These are phyloP conservation scores for Vireo altiloquus DNA, from an alignment of 2,113 vertebrate species.

Conservation along the genomic window DNA sequence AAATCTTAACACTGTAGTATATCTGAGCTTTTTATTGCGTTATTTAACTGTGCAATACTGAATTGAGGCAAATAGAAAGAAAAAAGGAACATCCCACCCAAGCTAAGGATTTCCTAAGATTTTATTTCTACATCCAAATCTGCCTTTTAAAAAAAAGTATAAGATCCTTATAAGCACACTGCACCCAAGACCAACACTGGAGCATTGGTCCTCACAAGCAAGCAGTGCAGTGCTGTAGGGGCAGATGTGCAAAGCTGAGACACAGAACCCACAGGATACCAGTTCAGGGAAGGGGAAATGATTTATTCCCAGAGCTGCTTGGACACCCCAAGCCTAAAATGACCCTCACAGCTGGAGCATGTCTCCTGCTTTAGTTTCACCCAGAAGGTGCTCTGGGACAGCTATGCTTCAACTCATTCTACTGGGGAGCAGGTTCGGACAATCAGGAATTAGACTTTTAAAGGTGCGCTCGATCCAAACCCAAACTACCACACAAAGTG, in stretches of 20 bases:
- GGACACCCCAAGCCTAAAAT: background rate
- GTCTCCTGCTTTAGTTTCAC: background rate
- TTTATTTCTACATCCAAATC: background rate
- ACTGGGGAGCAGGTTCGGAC: fast-evolving
- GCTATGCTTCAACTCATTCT: background rate
- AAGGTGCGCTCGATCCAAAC: background rate
- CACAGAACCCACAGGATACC: fast-evolving
- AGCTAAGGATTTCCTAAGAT: background rate
- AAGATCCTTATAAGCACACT: background rate
- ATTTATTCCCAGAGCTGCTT: background rate
- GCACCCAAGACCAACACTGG: background rate
- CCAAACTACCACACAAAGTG: background rate
- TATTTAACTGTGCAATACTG: background rate
- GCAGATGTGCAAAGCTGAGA: background rate
- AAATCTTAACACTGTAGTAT: background rate
- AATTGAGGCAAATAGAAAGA: background rate
- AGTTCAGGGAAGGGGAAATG: background rate
- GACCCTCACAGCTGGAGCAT: background rate
- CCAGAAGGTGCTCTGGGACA: background rate
- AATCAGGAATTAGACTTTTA: background rate
- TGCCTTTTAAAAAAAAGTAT: background rate
- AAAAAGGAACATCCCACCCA: background rate
- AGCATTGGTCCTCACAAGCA: fast-evolving
- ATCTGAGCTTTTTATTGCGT: background rate
- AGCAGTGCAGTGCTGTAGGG: fast-evolving